Percentiles rank a stretch among this genome's conserved stretches.
These are phyloP conservation scores for Operophtera brumata DNA, from an alignment of 2,888 invertebrate genomes.

Conservation along the genomic window DNA sequence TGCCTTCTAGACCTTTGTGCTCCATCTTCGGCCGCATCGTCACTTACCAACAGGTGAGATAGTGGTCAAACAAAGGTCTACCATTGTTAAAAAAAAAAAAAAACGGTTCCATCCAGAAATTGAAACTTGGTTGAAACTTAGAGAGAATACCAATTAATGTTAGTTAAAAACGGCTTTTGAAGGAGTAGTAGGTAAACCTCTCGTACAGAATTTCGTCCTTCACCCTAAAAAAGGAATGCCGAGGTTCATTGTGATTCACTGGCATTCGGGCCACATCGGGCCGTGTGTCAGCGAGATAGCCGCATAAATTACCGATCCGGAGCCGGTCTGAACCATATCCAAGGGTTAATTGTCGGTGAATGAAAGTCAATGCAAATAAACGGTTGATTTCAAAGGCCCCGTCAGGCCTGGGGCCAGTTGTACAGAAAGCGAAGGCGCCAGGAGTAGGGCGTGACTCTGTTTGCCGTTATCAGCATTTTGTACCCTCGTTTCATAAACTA, in stretches of 20 bases:
- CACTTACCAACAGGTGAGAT: too few relatives aligned
- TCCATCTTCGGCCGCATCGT: too few relatives aligned
- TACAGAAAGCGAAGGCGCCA: not conserved
- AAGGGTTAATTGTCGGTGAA: slow-evolving; percentile 29
- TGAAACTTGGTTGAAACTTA: too few relatives aligned
- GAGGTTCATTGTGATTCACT: slow-evolving; percentile 21
- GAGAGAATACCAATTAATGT: too few relatives aligned
- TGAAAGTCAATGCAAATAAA: slow-evolving; percentile 35
- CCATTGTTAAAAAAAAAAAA: too few relatives aligned
- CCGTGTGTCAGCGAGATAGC: slow-evolving; percentile 32
- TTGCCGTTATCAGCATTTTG: not conserved
- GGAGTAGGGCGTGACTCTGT: not conserved
- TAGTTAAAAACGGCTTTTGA: too few relatives aligned
- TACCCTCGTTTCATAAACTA: too few relatives aligned
- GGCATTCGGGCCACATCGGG: slow-evolving; percentile 21
- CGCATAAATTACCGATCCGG: slow-evolving; percentile 33
- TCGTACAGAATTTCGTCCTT: slow-evolving; percentile 11
- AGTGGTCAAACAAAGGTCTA: too few relatives aligned
- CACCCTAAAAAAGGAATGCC: slow-evolving; percentile 18
- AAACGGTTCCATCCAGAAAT: too few relatives aligned
- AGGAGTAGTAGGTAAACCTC: too few relatives aligned
- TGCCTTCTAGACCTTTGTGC: too few relatives aligned
- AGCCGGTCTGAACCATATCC: slow-evolving; percentile 22
- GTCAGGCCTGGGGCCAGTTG: not conserved
- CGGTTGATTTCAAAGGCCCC: slow-evolving; percentile 24